Base-by-base conservation (phyloP, 2,113 vertebrate genomes). In the Esox niger region DNA sequence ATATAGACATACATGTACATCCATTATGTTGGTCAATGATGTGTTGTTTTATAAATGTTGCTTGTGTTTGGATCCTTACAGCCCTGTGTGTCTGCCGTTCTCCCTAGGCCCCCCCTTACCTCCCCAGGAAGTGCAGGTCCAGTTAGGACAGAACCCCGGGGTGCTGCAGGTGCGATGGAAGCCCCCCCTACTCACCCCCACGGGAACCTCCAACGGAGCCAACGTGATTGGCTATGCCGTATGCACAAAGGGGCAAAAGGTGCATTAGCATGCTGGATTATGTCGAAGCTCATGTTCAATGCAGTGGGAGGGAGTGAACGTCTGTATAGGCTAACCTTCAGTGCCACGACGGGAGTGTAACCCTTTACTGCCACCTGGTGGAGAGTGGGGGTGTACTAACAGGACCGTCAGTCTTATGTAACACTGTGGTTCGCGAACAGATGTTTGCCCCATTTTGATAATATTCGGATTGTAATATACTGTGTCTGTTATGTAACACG, bases 191-290 rank as follows among this genome's bases (percentile, higher is more conserved):
- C 92, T 98, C 84, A 93, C 94, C 0, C 76, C 93, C 21, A 84
- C 92, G 0, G 96, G 97, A 68, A 94, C 95, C n/a, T 99, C 97
- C 62, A 96, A 97, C 0, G 97, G 96, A 0, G 97, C 97, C 75
- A 93, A 26, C 0, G 96, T 98, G 30, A 95, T 95, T 0, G 97
- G 97, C 74, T 99, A 98, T 0, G 92, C 92, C 1, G 95, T 99
- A 63, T 98, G 94, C 35, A 95, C 93, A 52, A 95, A 94, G 81
- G 95, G 95, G 75, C 95, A 98, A 85, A 94, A 94, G 95, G 97
- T 99, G 26, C 31, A 35, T 35, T 20, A 35, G 21, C n/a, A 52
- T 23, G 6, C 2, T 9, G 9, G 5, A 29, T 66, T 43, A 52
- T 72, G n/a, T 33, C 4, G 49, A 56, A 27, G 35, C 5, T 63